Conservation (phyloP, 2,113 vertebrate species). For the Cettia cetti region DNA sequence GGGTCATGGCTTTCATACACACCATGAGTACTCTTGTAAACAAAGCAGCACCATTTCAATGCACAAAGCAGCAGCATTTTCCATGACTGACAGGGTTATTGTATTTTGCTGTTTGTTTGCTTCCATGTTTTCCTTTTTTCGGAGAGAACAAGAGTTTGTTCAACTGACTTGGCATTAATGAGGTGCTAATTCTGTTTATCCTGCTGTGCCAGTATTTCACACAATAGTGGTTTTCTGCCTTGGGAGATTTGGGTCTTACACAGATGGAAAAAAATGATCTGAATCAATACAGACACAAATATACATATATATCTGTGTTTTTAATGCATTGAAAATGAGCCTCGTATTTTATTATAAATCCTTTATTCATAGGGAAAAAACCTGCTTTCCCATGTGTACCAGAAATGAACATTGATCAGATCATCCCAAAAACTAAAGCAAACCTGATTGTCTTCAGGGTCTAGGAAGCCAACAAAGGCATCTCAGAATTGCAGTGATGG, state of each 20-base stretch:
- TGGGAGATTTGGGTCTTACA: background rate
- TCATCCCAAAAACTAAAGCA: background rate
- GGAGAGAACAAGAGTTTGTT: background rate
- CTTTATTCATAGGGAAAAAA: background rate
- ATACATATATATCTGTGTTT: background rate
- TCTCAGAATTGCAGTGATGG: background rate
- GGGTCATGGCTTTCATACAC: background rate
- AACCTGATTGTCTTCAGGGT: background rate
- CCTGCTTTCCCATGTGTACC: background rate
- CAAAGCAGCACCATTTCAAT: background rate
- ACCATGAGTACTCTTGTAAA: background rate
- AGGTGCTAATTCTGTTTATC: constrained; percentile 4
- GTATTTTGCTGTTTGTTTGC: constrained; percentile 2
- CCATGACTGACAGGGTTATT: background rate
- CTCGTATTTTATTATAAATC: background rate
- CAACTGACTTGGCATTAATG: background rate
- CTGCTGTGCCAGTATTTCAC: background rate
- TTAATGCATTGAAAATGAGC: background rate
- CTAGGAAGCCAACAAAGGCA: background rate
- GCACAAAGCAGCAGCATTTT: background rate
- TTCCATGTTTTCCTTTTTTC: background rate
- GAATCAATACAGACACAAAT: background rate
- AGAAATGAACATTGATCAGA: background rate
- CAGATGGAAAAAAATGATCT: background rate
- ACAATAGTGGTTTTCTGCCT: background rate